Percentiles rank a stretch among this genome's conserved stretches.
phyloP scores from a whole-genome alignment of 2,797 vertebrate species.

The Rhabdophis nuchalis region DNA sequence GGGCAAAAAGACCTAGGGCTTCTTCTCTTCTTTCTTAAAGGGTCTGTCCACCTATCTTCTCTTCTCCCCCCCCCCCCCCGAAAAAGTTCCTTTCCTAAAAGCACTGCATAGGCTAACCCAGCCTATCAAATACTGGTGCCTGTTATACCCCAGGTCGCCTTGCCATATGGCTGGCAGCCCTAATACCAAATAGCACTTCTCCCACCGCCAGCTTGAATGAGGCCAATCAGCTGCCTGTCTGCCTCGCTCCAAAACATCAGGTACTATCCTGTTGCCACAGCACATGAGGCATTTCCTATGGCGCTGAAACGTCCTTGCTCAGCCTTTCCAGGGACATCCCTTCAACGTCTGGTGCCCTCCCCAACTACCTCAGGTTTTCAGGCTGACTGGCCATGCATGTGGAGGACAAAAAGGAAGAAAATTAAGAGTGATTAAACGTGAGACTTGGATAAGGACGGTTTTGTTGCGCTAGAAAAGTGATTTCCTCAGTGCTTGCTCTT shows the following conservation, averaged over 20 bases:
- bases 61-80: background rate
- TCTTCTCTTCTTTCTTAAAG: background rate
- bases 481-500: background rate
- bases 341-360: slow-evolving; percentile 37
- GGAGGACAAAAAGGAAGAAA: slow-evolving; percentile 5
- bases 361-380: slow-evolving; percentile 72
- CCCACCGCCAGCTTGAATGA: slow-evolving; percentile 13
- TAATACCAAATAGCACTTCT: slow-evolving; percentile 2
- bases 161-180: background rate
- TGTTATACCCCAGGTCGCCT: background rate
- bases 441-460: background rate
- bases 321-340: background rate
- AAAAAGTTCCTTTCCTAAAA: background rate
- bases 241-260: background rate
- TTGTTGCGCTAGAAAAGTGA: background rate
- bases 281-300: background rate
- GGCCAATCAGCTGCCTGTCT: background rate
- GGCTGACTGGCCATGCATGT: slow-evolving; percentile 14
- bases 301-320: background rate
- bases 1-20: background rate
- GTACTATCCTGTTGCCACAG: background rate
- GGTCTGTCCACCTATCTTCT: background rate
- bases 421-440: background rate
- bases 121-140: slow-evolving; percentile 5
- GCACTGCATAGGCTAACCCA: background rate